Evolutionary conservation across 2,888 invertebrate genomes (phyloP).

Genomic region (Zootermopsis nevadensis): DNA sequence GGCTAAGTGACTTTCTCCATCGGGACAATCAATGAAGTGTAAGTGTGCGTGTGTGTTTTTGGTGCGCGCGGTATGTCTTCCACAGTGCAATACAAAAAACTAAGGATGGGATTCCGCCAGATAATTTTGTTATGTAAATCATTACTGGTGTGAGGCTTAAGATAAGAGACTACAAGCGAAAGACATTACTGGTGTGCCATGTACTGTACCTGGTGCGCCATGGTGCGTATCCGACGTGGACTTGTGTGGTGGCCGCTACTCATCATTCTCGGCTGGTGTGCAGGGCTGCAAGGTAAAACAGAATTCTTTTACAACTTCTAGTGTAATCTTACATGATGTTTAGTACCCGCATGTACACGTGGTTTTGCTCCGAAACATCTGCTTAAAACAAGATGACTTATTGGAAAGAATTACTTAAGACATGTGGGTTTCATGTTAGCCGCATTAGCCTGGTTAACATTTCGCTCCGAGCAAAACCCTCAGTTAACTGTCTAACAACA

Average conservation of each 20-base stretch:
- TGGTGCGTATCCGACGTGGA: constrained; percentile 26
- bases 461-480: too few relatives aligned
- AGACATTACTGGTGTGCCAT: constrained; percentile 4
- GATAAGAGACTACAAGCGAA: background rate
- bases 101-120: background rate
- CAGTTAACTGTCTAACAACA: too few relatives aligned
- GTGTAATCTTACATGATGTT: too few relatives aligned
- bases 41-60: background rate
- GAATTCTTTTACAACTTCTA: too few relatives aligned
- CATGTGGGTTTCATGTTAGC: too few relatives aligned
- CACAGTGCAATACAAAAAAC: background rate
- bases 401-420: too few relatives aligned
- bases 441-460: too few relatives aligned
- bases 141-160: background rate
- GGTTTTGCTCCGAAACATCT: too few relatives aligned
- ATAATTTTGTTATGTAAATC: background rate
- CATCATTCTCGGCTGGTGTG: constrained; percentile 45
- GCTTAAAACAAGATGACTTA: too few relatives aligned
- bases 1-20: too few relatives aligned
- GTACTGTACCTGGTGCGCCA: constrained; percentile 32
- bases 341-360: too few relatives aligned
- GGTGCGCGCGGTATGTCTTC: background rate
- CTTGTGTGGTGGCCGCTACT: constrained; percentile 45
- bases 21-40: background rate
- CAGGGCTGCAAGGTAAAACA: constrained; percentile 44